Evolutionary conservation across 2,113 vertebrate genomes (phyloP).

Genomic region (Halichoerus grypus): DNA sequence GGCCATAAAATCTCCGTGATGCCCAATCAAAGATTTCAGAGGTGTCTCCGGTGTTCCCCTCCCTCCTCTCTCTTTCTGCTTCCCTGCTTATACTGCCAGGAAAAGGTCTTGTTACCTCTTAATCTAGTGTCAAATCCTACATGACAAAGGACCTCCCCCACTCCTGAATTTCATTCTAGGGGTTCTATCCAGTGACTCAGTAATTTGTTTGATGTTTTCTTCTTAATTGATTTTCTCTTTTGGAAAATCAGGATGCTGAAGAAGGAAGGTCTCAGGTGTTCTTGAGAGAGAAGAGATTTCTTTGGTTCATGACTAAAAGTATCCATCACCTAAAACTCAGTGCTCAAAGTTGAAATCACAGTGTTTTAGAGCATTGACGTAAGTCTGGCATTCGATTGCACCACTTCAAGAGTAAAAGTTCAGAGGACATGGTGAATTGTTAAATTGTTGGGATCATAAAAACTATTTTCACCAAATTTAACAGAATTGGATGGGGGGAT

Average conservation of each 20-base stretch:
- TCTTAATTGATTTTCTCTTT: background rate
- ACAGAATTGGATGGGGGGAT: background rate
- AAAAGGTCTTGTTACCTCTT: background rate
- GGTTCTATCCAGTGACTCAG: background rate
- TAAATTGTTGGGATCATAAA: conserved; percentile 12
- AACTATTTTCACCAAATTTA: background rate
- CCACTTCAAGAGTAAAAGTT: background rate
- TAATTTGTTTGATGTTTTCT: background rate
- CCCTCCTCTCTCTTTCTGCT: background rate
- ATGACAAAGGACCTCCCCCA: accelerated
- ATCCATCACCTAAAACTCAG: background rate
- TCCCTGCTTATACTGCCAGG: background rate
- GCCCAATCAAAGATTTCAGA: background rate
- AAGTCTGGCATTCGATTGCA: background rate
- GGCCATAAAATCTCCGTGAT: background rate
- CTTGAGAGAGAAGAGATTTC: background rate
- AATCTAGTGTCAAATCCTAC: background rate
- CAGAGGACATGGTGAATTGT: background rate
- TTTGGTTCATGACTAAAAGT: conserved; percentile 35
- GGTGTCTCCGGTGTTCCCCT: background rate
- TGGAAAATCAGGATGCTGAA: background rate
- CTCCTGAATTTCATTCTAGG: background rate
- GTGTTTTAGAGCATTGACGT: background rate
- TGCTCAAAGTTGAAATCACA: background rate
- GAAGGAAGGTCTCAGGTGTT: conserved; percentile 24